These are phyloP conservation scores for Phania funesta DNA, from an alignment of 2,888 invertebrate genomes.

Conservation along the genomic window DNA sequence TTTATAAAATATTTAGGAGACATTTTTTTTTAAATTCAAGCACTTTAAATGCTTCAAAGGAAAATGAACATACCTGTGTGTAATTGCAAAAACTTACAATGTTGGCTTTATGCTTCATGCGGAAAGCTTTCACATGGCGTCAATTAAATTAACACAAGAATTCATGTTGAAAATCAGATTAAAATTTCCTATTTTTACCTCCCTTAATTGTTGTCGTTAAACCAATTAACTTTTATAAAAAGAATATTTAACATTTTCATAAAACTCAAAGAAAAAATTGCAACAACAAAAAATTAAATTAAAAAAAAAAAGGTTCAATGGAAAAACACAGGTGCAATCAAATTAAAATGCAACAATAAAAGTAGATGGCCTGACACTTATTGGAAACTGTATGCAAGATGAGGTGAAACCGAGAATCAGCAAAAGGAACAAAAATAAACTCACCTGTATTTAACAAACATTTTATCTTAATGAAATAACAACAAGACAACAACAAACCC, in stretches of 20 bases:
- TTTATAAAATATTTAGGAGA: no score
- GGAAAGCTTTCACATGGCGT: not conserved
- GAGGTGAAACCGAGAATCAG: not conserved
- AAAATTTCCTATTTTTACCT: not conserved
- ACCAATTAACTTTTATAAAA: constrained; percentile 58
- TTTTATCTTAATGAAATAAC: constrained; percentile 57
- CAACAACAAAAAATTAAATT: not conserved
- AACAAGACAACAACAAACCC: not conserved
- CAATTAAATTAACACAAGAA: constrained; percentile 44
- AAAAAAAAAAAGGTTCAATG: constrained; percentile 5
- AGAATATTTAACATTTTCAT: constrained; percentile 49
- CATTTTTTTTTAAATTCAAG: no score
- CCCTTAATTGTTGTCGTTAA: constrained; percentile 48
- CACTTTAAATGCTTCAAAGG: no score
- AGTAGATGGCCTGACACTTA: constrained; percentile 47
- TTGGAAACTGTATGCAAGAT: constrained; percentile 25
- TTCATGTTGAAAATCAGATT: constrained; percentile 51
- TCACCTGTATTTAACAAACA: constrained; percentile 64
- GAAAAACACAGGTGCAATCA: constrained; percentile 58
- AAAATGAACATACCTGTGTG: not conserved
- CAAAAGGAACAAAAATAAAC: not conserved
- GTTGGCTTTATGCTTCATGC: not conserved
- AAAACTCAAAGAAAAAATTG: constrained; percentile 11
- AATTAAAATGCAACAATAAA: constrained; percentile 52
- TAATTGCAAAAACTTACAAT: not conserved